Evolutionary conservation across 1,140 invertebrate genomes (phyloP), one percentile per base, ranked within the genome.

Genomic region (Paramacrobiotus metropolitanus): DNA sequence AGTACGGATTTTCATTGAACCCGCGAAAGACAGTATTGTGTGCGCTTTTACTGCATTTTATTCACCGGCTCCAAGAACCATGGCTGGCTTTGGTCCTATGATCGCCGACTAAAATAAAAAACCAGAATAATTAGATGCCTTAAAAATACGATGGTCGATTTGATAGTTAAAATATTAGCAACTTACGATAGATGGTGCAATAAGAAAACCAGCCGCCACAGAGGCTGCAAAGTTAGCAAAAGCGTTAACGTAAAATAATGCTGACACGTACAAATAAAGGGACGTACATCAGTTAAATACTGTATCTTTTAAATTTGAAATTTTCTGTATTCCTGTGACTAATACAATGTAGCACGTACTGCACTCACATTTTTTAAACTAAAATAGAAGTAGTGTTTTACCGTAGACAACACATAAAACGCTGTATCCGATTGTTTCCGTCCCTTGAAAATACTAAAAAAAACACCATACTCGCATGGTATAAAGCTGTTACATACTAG

Each of bases 181-280:
- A 55, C 48, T 55, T 15, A 55, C 48, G 15, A 55, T 24, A 28
- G 48, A 55, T 24, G 48, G 48, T 55, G 48, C 48, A 15, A 55
- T 15, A 4, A 55, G 48, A 28, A 55, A 55, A 24, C 48, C 28
- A 4, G 28, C 48, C 9, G 48, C 48, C 15, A 24, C 28, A 24
- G 15, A 20, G 15, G 15, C 48, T 55, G 24, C 15, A 9, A 28
- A 55, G 15, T 20, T 24, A 55, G 24, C 9, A 40, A 9, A n/a
- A 40, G 9, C 34, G 9, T 40, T 40, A 9, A 40, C 34, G 34
- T 9, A 9, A 9, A n/a, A 9, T 40, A 9, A n/a, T 9, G 34
- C 9, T 40, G 34, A 40, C n/a, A 40, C 15, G 48, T 24, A 55
- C 24, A 24, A 55, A 20, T 24, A 55, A 24, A 15, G 48, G 4